These are phyloP conservation scores for Neodon shergylaensis DNA, from an alignment of 2,113 vertebrate genomes.

Conservation along the genomic window DNA sequence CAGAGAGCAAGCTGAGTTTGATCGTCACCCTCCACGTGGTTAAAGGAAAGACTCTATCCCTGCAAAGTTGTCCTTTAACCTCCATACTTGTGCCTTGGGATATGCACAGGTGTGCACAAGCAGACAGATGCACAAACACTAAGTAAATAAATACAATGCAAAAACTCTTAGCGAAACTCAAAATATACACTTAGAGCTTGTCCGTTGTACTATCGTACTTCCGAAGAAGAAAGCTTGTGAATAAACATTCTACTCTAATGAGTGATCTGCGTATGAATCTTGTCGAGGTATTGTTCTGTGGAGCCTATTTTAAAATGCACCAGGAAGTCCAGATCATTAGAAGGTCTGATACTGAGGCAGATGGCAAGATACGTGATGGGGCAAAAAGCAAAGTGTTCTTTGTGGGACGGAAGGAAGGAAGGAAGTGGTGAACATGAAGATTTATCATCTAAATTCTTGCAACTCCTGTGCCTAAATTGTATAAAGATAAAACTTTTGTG, in stretches of 20 bases:
- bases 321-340: not conserved
- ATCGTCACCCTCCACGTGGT: not conserved
- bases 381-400: not conserved
- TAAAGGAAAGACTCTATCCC: not conserved
- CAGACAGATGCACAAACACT: not conserved
- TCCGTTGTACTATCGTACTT: not conserved
- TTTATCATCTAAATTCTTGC: not conserved
- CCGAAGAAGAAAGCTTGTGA: not conserved
- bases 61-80: not conserved
- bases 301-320: not conserved
- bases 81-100: not conserved
- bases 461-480: not conserved
- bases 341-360: not conserved
- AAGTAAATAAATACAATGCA: not conserved
- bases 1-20: not conserved
- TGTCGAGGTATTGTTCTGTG: accelerated
- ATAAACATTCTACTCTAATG: not conserved
- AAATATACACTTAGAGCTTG: not conserved
- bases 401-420: not conserved
- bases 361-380: not conserved
- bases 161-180: not conserved
- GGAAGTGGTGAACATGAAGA: not conserved
- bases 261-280: too few species aligned
- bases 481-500: not conserved
- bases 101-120: not conserved